Evolutionary conservation across 2,113 vertebrate species (phyloP).

Genomic region (Podarcis raffonei): DNA sequence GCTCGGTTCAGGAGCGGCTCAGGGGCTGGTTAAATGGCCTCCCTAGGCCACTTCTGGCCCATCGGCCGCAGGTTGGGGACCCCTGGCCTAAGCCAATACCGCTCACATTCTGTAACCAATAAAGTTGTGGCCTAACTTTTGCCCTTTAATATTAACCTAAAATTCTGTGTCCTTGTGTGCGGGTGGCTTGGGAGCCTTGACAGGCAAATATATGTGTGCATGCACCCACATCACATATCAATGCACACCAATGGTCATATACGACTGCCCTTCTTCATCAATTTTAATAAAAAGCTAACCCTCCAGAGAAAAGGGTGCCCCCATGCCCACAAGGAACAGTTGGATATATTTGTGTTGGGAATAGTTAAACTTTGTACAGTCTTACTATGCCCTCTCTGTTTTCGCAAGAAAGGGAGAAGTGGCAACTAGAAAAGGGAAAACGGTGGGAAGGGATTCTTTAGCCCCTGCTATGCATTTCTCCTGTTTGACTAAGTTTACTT

Average conservation of each 20-base stretch:
- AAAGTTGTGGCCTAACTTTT: no score
- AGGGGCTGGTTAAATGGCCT: no score
- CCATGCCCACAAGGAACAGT: background rate
- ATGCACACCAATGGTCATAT: background rate
- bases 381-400: slow-evolving; percentile 10
- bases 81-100: no score
- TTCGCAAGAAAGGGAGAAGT: slow-evolving; percentile 13
- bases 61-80: no score
- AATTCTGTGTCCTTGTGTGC: no score
- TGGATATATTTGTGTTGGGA: background rate
- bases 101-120: no score
- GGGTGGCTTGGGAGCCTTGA: no score
- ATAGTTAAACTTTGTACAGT: background rate
- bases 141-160: no score
- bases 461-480: slow-evolving; percentile 21
- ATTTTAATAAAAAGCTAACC: background rate
- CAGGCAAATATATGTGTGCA: no score
- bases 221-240: background rate
- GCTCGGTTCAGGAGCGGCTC: no score
- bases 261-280: background rate
- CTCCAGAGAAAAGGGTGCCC: background rate
- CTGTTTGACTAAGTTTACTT: slow-evolving; percentile 44
- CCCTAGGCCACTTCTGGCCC: no score
- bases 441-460: slow-evolving; percentile 34
- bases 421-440: background rate